Evolutionary conservation across 2,888 invertebrate genomes (phyloP).

Genomic region (Drosophila trichaetosa): DNA sequence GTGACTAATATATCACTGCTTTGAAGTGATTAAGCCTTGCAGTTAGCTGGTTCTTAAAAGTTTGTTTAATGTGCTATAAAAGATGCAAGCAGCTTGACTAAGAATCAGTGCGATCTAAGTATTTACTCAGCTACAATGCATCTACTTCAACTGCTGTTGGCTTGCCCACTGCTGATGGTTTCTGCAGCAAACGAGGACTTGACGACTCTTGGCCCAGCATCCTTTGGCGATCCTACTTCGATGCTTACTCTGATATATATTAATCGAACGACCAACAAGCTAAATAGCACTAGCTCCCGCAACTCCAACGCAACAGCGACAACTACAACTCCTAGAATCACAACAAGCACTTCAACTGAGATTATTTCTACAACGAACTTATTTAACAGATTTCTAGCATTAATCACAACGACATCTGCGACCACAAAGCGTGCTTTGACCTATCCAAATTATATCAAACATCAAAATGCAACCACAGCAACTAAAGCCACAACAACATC

Average conservation of each 20-base stretch:
- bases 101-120: conserved; percentile 9
- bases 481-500: background rate
- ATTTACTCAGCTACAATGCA: conserved; percentile 29
- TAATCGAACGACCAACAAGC: background rate
- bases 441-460: background rate
- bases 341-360: background rate
- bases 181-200: background rate
- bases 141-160: background rate
- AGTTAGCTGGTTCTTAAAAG: background rate
- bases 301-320: background rate
- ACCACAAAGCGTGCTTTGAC: too few relatives aligned
- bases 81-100: background rate
- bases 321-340: background rate
- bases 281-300: background rate
- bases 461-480: background rate
- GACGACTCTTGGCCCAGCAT: background rate
- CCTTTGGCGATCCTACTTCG: background rate
- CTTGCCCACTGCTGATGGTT: conserved; percentile 4
- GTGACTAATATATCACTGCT: conserved; percentile 40
- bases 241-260: background rate
- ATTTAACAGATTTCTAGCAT: conserved; percentile 10
- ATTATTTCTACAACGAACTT: conserved; percentile 18
- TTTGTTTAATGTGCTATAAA: conserved; percentile 30
- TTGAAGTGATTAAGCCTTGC: conserved; percentile 14
- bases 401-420: background rate